Percentiles rank a stretch among this genome's conserved stretches.
phyloP scores from a whole-genome alignment of 2,888 invertebrate species.

The Cremastobaeus sp. region DNA sequence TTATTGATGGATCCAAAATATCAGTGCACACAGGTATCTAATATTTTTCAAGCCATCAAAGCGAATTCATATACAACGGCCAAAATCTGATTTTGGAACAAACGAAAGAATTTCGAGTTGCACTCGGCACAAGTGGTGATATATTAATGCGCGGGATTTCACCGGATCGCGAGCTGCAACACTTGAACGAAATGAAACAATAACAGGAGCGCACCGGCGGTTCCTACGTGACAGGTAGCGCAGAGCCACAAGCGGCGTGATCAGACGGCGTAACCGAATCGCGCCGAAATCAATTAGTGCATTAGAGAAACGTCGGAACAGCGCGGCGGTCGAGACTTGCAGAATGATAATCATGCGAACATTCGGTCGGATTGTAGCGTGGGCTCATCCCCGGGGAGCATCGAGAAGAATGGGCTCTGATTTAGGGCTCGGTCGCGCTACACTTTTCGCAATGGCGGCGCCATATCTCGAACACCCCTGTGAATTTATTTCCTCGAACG shows the following conservation, averaged over 20 bases:
- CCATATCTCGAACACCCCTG: constrained; percentile 37
- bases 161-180: too few species aligned
- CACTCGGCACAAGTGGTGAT: too few species aligned
- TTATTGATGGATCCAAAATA: too few species aligned
- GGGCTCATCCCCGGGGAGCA: constrained; percentile 13
- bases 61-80: too few species aligned
- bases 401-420: constrained; percentile 62
- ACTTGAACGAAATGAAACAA: too few species aligned
- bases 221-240: constrained; percentile 5
- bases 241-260: constrained; percentile 34
- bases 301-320: constrained; percentile 23
- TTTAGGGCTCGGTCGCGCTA: constrained; percentile 59
- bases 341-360: constrained; percentile 23
- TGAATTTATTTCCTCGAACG: constrained; percentile 67
- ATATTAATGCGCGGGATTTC: too few species aligned
- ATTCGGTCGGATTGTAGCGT: constrained; percentile 1
- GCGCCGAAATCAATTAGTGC: constrained; percentile 31
- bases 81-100: too few species aligned
- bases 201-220: neutral
- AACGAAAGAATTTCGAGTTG: too few species aligned
- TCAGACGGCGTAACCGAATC: constrained; percentile 39
- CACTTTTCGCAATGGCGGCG: constrained; percentile 34
- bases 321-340: constrained; percentile 1
- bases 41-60: too few species aligned
- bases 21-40: too few species aligned